A percentile compares a stretch with the other conserved stretches of the same genome.
These are phyloP conservation scores for Drosophila sordidula DNA, from an alignment of 2,888 invertebrate species.

Conservation along the genomic window DNA sequence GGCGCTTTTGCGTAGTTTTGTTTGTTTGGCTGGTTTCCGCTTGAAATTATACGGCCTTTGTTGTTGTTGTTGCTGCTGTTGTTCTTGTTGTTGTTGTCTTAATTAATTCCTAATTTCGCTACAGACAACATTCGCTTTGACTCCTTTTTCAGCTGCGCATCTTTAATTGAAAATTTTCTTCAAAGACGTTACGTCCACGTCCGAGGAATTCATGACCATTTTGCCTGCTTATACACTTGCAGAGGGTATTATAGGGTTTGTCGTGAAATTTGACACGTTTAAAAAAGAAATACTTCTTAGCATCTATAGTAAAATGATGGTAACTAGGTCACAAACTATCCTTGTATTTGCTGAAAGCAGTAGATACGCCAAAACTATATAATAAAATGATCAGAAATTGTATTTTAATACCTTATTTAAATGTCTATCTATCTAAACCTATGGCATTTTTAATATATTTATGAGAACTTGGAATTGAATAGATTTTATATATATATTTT, in stretches of 20 bases:
- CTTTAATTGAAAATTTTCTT: conserved; percentile 78
- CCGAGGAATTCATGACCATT: conserved; percentile 54
- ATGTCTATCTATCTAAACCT: too few relatives aligned
- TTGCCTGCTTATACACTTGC: not conserved
- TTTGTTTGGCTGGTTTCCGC: conserved; percentile 75
- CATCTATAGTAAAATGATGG: too few relatives aligned
- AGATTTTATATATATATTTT: too few relatives aligned
- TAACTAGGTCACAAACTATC: too few relatives aligned
- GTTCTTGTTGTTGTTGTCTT: conserved; percentile 60
- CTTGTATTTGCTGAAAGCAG: too few relatives aligned
- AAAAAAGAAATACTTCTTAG: not conserved
- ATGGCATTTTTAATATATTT: too few relatives aligned
- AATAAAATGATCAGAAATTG: too few relatives aligned
- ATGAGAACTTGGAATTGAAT: too few relatives aligned
- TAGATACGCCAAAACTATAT: too few relatives aligned
- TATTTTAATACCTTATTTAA: too few relatives aligned
- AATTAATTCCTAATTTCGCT: conserved; percentile 77
- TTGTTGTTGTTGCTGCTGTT: conserved; percentile 9
- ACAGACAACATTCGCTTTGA: conserved; percentile 63
- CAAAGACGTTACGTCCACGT: conserved; percentile 49
- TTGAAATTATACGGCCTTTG: conserved; percentile 66
- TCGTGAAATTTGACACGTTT: not conserved
- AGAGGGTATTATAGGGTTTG: not conserved
- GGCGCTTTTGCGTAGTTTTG: conserved; percentile 71
- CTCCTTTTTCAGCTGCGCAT: conserved; percentile 63